Percentiles rank a stretch among this genome's conserved stretches.
These are phyloP conservation scores for Cyphomyrus plagiostoma DNA, from an alignment of 2,113 vertebrate species.

Conservation along the genomic window DNA sequence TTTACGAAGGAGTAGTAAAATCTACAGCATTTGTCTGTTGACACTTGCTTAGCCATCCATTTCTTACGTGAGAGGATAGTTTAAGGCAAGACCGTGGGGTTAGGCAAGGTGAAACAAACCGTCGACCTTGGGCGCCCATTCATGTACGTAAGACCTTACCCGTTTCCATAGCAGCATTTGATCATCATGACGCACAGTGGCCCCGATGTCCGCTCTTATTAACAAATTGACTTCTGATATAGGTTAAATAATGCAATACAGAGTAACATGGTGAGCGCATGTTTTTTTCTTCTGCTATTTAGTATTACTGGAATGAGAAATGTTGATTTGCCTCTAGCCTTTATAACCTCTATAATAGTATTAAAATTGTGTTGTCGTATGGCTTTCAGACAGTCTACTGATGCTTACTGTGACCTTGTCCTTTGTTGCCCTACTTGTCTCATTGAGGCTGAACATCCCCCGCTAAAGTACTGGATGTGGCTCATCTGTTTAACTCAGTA, in stretches of 20 bases:
- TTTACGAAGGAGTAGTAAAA: neutral
- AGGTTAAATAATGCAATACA: neutral
- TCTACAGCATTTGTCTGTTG: neutral
- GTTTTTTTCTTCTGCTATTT: neutral
- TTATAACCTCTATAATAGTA: neutral
- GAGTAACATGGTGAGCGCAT: neutral
- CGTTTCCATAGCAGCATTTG: neutral
- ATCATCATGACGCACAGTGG: neutral
- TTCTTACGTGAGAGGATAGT: neutral
- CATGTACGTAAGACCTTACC: neutral
- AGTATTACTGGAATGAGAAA: neutral
- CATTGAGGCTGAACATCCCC: neutral
- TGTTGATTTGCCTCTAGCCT: neutral
- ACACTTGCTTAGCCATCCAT: neutral
- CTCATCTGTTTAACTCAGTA: neutral
- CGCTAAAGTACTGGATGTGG: neutral
- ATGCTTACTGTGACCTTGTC: neutral
- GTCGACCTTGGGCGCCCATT: neutral
- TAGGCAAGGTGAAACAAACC: neutral
- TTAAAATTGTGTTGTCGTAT: neutral
- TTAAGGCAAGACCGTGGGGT: neutral
- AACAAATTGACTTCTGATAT: neutral
- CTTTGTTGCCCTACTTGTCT: neutral
- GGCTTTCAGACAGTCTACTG: neutral
- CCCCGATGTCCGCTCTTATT: neutral